A percentile compares a stretch with the other conserved stretches of the same genome.
phyloP scores from a whole-genome alignment of 1,140 invertebrate species.

The Heliothis subflexa region DNA sequence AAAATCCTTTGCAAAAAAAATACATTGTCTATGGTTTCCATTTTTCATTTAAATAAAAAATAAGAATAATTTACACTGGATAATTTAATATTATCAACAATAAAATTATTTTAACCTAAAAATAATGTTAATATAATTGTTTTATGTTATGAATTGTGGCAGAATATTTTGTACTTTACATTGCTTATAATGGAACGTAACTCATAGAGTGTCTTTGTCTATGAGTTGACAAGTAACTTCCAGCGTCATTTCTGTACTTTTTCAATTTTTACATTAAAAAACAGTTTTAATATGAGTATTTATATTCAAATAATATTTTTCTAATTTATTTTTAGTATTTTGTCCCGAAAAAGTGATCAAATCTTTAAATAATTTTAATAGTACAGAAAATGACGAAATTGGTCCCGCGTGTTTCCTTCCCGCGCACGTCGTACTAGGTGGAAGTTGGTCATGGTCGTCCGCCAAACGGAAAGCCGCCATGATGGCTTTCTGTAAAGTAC shows the following conservation, averaged over 20 bases:
- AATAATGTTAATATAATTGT: too few species aligned
- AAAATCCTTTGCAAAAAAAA: too few species aligned
- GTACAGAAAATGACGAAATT: constrained; percentile 60
- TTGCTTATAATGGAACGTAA: constrained; percentile 52
- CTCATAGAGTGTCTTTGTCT: constrained; percentile 48
- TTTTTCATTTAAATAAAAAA: too few species aligned
- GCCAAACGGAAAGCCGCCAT: constrained; percentile 89
- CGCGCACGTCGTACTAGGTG: constrained; percentile 88
- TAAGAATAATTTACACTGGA: too few species aligned
- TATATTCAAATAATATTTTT: constrained; percentile 27
- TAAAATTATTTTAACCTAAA: too few species aligned
- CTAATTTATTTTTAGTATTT: constrained; percentile 35
- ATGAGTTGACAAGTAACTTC: constrained; percentile 53
- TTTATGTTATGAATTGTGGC: background rate
- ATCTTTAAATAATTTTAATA: constrained; percentile 54
- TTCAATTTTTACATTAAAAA: constrained; percentile 15
- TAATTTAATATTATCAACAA: too few species aligned
- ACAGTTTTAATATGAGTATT: background rate
- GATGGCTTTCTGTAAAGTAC: constrained; percentile 89
- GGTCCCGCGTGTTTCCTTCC: constrained; percentile 87
- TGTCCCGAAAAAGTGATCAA: constrained; percentile 15
- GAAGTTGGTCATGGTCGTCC: constrained; percentile 89
- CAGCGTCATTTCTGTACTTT: constrained; percentile 53
- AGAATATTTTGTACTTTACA: background rate
- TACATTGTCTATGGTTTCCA: too few species aligned